Conservation (phyloP, 2,797 vertebrate genomes). For the Channallabes apus region DNA sequence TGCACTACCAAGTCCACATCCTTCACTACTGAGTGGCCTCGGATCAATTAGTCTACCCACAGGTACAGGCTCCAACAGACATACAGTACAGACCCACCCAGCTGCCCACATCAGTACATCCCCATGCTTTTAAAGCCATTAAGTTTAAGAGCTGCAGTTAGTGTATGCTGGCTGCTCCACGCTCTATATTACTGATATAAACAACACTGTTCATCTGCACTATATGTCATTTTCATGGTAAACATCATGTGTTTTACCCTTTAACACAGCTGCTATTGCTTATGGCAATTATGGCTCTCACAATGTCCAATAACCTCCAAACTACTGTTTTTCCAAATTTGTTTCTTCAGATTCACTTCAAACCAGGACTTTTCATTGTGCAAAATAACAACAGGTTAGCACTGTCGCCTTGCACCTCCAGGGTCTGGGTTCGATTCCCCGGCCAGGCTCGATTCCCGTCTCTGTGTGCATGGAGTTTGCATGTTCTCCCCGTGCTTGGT, state of each 20-base stretch:
- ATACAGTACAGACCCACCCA: constrained; percentile 20
- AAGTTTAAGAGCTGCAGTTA: constrained; percentile 45
- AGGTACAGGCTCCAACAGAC: constrained; percentile 26
- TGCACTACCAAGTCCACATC: constrained; percentile 24
- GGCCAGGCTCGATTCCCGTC: too few species aligned
- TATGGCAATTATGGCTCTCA: background rate
- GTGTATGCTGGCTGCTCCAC: background rate
- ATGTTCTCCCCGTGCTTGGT: too few species aligned
- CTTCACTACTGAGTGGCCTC: constrained; percentile 19
- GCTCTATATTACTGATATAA: constrained; percentile 37
- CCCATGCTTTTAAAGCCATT: constrained; percentile 48
- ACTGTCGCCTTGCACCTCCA: too few species aligned
- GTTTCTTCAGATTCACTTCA: background rate
- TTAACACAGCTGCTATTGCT: constrained; percentile 19
- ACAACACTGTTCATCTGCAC: constrained; percentile 23
- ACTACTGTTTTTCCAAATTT: background rate
- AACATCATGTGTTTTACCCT: constrained; percentile 13
- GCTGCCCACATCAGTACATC: constrained; percentile 34
- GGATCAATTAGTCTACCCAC: constrained; percentile 31
- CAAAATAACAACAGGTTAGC: too few species aligned
- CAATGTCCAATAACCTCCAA: background rate
- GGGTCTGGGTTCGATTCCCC: too few species aligned
- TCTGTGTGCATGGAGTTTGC: too few species aligned
- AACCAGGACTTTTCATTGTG: too few species aligned
- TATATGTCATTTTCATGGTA: constrained; percentile 21